Evolutionary conservation across 1,140 invertebrate genomes (phyloP), one percentile per base, ranked within the genome.

Genomic region (Bombus cullumanus): DNA sequence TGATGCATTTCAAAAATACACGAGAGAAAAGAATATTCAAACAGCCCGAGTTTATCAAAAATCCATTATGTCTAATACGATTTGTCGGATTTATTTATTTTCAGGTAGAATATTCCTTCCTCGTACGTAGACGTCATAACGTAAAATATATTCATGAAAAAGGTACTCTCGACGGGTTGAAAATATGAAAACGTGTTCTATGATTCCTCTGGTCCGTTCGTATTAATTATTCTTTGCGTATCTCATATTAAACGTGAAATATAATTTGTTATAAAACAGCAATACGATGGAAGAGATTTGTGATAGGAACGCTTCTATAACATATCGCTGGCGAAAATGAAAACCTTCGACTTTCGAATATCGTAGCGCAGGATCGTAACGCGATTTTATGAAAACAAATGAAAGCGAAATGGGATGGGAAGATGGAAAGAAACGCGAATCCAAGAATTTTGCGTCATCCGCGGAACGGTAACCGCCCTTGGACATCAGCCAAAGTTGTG

Each of bases 361-460:
- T 39, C 34, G 25, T 41, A 41, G 5, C 15, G 9, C 57, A 31
- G 39, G 15, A 37, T 71, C 37, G 75, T 22, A 13, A 18, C 37
- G 57, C 37, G 39, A 64, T 31, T 77, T 77, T 39, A 39, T 13
- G 18, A 8, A 53, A 77, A 57, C 28, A 31, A 41, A 41, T 10
- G 37, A 25, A 31, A 41, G 5, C 37, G 57, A 53, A 77, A 77
- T 64, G 57, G 37, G 34, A 77, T 31, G 18, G 18, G 37, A 31
- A 62, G 37, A 28, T 64, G 62, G 15, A 64, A 64, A 62, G 57
- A 64, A 64, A 59, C 53, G 22, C 25, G 75, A 25, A 37, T n/a
- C 28, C 53, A 77, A 77, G 75, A 77, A 77, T 64, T 41, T 31
- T 18, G 34, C 75, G 57, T 62, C 75, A 41, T 64, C 34, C 37